Percentiles rank a stretch among this genome's conserved stretches.
Conservation (phyloP, 92 coral and sea anemone species). For the Zoanthus sociatus region DNA sequence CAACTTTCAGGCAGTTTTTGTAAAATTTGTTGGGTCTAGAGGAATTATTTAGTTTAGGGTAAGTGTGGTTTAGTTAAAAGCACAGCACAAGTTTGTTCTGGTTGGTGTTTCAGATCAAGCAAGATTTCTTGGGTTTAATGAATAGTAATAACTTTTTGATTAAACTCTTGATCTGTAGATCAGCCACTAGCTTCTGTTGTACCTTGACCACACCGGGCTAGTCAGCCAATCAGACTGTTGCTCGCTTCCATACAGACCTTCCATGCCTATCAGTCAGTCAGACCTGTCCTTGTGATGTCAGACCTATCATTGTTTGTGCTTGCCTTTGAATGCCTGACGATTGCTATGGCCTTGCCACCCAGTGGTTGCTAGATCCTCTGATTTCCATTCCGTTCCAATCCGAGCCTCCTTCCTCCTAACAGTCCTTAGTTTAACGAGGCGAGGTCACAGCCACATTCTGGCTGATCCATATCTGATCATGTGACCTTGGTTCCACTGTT, state of each 20-base stretch:
- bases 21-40: not conserved
- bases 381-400: slow-evolving; percentile 50
- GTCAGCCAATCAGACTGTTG: slow-evolving; percentile 69
- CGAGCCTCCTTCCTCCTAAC: slow-evolving; percentile 46
- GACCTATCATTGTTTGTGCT: slow-evolving; percentile 51
- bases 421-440: slow-evolving; percentile 42
- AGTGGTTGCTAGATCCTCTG: slow-evolving; percentile 52
- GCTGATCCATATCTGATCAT: slow-evolving; percentile 47
- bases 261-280: slow-evolving; percentile 42
- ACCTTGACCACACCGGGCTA: slow-evolving; percentile 84
- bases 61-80: not conserved
- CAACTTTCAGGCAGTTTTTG: not conserved
- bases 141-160: slow-evolving; percentile 68
- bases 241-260: slow-evolving; percentile 52
- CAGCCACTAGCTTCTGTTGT: slow-evolving; percentile 83
- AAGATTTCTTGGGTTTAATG: not conserved
- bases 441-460: slow-evolving; percentile 49
- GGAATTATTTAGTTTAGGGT: not conserved
- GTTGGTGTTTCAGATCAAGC: slow-evolving; percentile 22
- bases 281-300: slow-evolving; percentile 44
- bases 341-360: slow-evolving; percentile 45
- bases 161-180: slow-evolving; percentile 95
- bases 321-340: slow-evolving; percentile 53
- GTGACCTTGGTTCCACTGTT: slow-evolving; percentile 44
- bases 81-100: slow-evolving; percentile 9